phyloP scores from a whole-genome alignment of 2,888 invertebrate species.

The Seladonia tumulorum region DNA sequence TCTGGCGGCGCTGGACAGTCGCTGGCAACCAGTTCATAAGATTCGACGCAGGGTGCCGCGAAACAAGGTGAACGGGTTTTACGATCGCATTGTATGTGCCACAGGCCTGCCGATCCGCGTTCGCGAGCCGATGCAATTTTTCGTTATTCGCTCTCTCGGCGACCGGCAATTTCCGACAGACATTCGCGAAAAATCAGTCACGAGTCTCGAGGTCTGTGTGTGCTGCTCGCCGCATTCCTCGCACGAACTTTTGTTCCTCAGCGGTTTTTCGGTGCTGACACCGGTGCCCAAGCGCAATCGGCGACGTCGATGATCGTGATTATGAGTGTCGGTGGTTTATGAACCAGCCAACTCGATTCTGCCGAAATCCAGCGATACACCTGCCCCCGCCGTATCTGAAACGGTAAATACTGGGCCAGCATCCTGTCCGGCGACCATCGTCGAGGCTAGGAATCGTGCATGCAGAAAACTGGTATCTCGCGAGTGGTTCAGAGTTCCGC shows the following conservation, averaged over 20 bases:
- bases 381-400: neutral
- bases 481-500: slow-evolving; percentile 41
- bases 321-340: neutral
- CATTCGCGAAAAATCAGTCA: neutral
- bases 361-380: neutral
- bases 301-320: neutral
- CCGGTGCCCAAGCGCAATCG: neutral
- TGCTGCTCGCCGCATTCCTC: slow-evolving; percentile 11
- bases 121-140: slow-evolving; percentile 32
- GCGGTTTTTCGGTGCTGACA: slow-evolving; percentile 19
- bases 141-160: slow-evolving; percentile 2
- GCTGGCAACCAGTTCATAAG: slow-evolving; percentile 58
- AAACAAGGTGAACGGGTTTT: slow-evolving; percentile 80
- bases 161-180: slow-evolving; percentile 1
- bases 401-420: slow-evolving; percentile 7
- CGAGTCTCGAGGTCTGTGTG: neutral
- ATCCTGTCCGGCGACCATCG: neutral
- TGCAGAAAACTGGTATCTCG: slow-evolving; percentile 32
- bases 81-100: slow-evolving; percentile 47
- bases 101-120: slow-evolving; percentile 20
- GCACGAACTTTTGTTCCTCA: neutral
- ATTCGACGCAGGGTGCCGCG: slow-evolving; percentile 69
- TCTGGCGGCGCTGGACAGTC: slow-evolving; percentile 57
- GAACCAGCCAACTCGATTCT: neutral
- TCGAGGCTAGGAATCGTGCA: slow-evolving; percentile 4